Percentiles rank a stretch among this genome's conserved stretches.
Conservation (phyloP, 2,888 invertebrate species). For the Prosapia bicincta region DNA sequence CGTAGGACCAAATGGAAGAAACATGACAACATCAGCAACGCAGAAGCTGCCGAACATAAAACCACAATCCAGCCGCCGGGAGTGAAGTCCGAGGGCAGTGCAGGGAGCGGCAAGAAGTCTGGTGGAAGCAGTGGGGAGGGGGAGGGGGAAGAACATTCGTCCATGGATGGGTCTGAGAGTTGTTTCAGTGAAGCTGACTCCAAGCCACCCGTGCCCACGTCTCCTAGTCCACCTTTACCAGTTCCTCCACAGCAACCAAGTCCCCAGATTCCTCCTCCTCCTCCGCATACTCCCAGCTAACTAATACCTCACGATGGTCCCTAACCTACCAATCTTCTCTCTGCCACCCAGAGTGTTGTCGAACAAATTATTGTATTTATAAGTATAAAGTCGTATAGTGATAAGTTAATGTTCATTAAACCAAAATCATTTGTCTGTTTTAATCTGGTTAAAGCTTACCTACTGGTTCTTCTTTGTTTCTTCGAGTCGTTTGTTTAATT, state of each 20-base stretch:
- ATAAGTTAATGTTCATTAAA: not conserved
- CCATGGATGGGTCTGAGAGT: conserved; percentile 38
- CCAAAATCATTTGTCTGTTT: not conserved
- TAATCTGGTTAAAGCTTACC: not conserved
- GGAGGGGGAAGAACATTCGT: conserved; percentile 35
- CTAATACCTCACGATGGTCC: not conserved
- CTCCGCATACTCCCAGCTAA: not conserved
- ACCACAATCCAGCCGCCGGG: conserved; percentile 39
- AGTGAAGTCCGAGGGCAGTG: not conserved
- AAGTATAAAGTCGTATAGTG: not conserved
- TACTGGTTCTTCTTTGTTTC: not conserved
- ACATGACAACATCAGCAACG: conserved; percentile 86
- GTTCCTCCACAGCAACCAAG: conserved; percentile 1
- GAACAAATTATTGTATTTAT: not conserved
- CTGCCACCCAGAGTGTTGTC: not conserved
- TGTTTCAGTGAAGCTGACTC: conserved; percentile 38
- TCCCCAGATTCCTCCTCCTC: not conserved
- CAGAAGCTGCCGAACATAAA: conserved; percentile 83
- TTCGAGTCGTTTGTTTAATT: too few relatives aligned
- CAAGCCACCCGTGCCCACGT: conserved; percentile 23
- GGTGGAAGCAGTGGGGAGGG: conserved; percentile 31
- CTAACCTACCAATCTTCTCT: not conserved
- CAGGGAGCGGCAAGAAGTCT: conserved; percentile 25
- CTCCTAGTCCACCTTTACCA: conserved; percentile 11
- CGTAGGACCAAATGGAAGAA: conserved; percentile 84